Evolutionary conservation across 2,888 invertebrate species (phyloP), one percentile per base, ranked within the genome.

Genomic region (Beris chalybata): DNA sequence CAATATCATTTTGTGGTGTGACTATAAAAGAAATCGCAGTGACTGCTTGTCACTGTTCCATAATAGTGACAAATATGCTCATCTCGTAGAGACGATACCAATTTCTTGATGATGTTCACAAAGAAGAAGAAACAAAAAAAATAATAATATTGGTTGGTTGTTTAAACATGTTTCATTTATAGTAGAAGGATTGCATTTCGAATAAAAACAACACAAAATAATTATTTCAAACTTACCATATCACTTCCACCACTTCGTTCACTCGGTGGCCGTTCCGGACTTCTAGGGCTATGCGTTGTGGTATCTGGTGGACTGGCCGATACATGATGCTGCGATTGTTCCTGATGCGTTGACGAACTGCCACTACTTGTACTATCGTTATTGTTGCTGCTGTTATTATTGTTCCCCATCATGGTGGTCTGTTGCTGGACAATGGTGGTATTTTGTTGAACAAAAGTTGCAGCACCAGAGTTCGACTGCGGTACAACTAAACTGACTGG

Each of bases 361-460:
- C 74, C 71, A 67, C 71, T 72, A 68, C 71, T 70, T 56, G 72
- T 71, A 69, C 71, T 72, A 50, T 72, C 59, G 45, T 44, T 69
- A 67, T 47, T 71, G 70, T 65, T 70, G 69, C 43, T 71, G 70
- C 9, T 66, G 61, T 22, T 70, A 69, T 64, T 69, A 65, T 44
- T 68, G 59, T 22, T 69, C 6, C 32, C 45, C 9, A 45, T 13
- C 32, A 55, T 44, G 9, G 47, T 52, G 32, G 68, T 64, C 76
- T 91, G 90, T 73, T 91, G 91, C 74, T 91, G 91, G 3, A 91
- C 90, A 73, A 93, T 92, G 1, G 92, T 92, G 0, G 92, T 91
- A 75, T 92, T 93, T 73, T 92, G 92, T 72, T 92, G 92, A 2
- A 92, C 90, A 74, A 88, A 92, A 50, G 88, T 87, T 9, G 57